phyloP scores from a whole-genome alignment of 2,797 vertebrate species.

The Perodicticus potto region DNA sequence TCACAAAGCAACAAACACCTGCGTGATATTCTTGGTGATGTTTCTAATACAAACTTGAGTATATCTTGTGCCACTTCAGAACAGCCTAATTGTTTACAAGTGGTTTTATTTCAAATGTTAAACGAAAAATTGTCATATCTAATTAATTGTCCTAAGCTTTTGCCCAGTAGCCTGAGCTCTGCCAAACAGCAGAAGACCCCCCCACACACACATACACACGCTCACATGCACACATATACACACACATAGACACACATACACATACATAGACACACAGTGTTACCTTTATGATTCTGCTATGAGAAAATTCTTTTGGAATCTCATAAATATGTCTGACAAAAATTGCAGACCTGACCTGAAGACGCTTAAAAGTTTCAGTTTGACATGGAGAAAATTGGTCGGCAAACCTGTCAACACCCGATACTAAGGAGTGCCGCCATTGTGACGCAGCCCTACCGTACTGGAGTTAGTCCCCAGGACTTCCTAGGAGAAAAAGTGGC shows the following conservation, averaged over 20 bases:
- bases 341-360: not conserved
- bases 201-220: not conserved
- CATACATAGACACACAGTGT: not conserved
- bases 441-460: not conserved
- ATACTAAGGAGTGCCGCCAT: not conserved
- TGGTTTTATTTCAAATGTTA: not conserved
- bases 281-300: not conserved
- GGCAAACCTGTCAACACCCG: not conserved
- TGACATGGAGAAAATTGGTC: not conserved
- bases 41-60: not conserved
- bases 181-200: not conserved
- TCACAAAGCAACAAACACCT: not conserved
- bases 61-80: not conserved
- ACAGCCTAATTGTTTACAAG: not conserved
- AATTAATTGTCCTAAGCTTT: not conserved
- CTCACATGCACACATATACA: no score
- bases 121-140: not conserved
- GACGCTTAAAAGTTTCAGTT: not conserved
- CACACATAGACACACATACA: no score
- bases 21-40: not conserved
- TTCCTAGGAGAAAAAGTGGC: not conserved
- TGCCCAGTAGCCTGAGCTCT: not conserved
- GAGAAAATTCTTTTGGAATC: constrained; percentile 36
- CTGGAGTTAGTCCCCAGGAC: not conserved
- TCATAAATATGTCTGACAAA: not conserved